A percentile compares a stretch with the other conserved stretches of the same genome.
These are phyloP conservation scores for Trogon surrucura DNA, from an alignment of 2,113 vertebrate species.

Conservation along the genomic window DNA sequence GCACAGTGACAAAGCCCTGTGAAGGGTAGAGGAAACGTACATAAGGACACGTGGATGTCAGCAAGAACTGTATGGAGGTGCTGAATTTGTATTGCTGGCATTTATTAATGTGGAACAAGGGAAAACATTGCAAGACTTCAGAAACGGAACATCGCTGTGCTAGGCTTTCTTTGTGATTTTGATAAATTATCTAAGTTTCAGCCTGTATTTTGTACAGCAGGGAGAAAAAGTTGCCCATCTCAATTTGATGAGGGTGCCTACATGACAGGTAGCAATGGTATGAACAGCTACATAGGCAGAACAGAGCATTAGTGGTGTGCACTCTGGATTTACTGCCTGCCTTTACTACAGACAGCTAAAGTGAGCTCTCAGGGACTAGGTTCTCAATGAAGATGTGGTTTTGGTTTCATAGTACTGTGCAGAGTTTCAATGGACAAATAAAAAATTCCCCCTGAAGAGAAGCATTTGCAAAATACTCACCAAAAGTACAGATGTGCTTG, in stretches of 20 bases:
- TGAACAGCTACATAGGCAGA: not conserved
- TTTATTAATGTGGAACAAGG: not conserved
- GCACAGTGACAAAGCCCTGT: not conserved
- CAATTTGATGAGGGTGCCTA: not conserved
- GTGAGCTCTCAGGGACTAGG: not conserved
- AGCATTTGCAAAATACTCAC: not conserved
- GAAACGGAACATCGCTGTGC: not conserved
- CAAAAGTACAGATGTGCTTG: not conserved
- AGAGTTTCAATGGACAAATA: not conserved
- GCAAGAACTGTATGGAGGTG: not conserved
- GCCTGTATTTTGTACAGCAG: not conserved
- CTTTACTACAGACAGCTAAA: not conserved
- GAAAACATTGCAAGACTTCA: not conserved
- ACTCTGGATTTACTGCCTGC: not conserved
- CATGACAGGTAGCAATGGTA: not conserved
- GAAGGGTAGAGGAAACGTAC: not conserved
- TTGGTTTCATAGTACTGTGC: not conserved
- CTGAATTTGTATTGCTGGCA: not conserved
- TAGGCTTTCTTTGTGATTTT: not conserved
- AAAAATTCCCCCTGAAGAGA: not conserved
- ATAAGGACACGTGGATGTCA: fast-evolving
- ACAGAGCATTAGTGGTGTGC: fast-evolving
- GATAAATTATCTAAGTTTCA: not conserved
- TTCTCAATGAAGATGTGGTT: not conserved
- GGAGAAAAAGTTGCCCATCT: not conserved